Base-by-base conservation (phyloP, 2,888 invertebrate genomes). In the Acanthosepion pharaonis region DNA sequence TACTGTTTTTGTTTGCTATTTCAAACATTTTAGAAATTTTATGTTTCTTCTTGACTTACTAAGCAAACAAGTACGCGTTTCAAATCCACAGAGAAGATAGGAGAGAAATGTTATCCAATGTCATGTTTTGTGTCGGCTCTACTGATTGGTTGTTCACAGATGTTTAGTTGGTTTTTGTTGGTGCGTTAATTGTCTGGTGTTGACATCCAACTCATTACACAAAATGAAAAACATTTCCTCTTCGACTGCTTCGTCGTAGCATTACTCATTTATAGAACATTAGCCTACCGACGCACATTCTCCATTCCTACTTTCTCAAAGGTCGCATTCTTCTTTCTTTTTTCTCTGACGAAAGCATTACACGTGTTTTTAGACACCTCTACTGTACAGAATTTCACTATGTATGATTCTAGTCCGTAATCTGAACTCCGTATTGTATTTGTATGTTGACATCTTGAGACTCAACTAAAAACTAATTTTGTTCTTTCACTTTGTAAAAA, bases 61-160 rank as follows among this genome's bases (percentile, higher is more conserved):
- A 78, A 78, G 78, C 15, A 78, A 78, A 33, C n/a, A 78, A 59
- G 59, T 59, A 23, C 59, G 5, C 59, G 23, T 59, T 23, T 59
- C 23, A 33, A 78, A 78, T 15, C n/a, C 78, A 3, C 28, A 78
- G 15, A n/a, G 78, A 78, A 78, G 18, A 78, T n/a, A n/a, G 11
- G 11, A 9, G n/a, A 78, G 78, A 78, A 78, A 78, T 11, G 33
- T 8, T 78, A 78, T 78, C 15, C 15, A 33, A 78, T 78, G 78
- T 78, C 78, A 78, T n/a, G 33, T n/a, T 78, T 78, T 78, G 78
- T 78, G n/a, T 78, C n/a, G 78, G 78, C 78, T 78, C n/a, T n/a
- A 33, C 33, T 78, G 78, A 78, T 78, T 78, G 78, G 78, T 78
- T 78, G n/a, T 78, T 78, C 33, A 11, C 78, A 78, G n/a, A 78